Base-by-base conservation (phyloP, 2,113 vertebrate species). In the Notechis scutatus region DNA sequence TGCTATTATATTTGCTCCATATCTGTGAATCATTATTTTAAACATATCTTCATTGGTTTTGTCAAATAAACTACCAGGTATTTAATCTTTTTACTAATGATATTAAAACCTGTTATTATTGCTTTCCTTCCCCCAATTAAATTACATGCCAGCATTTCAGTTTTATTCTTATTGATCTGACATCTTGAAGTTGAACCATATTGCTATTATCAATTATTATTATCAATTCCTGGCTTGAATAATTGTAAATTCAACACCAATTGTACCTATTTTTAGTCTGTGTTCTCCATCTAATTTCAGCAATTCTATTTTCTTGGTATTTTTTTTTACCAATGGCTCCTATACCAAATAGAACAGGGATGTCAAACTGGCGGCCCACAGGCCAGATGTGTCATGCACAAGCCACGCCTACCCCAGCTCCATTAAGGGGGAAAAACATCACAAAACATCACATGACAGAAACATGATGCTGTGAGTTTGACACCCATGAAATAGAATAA, bases 401-500 rank as follows among this genome's bases (percentile, higher is more conserved):
- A 8, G 9, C 57, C 8, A 26, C 1, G 0, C 59, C 59, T 9
- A 61, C 24, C 59, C 59, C 24, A 61, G 59, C 24, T 61, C 59
- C 2, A 23, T 11, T 9, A 61, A 61, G 24, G 59, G 24, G 24
- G 24, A 11, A 59, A 61, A 59, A 11, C 9, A 29, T 61, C 0
- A 10, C 10, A 1, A 24, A 26, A 61, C 0, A 0, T 61, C 9
- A 29, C 24, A 0, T 61, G 59, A 3, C 3, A 3, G 3, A 24
- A 61, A 61, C 1, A 8, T 61, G 59, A 26, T 61, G 59, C 9
- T 3, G 1, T 3, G 1, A 61, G 3, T 61, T 26, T 61, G 59
- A 61, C 59, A 61, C 24, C 24, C 9, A 11, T 61, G 59, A 61
- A 61, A n/a, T n/a, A 69, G 29, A 69, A 69, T n/a, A 69, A 69